Conservation (phyloP, 2,113 vertebrate species). For the Lagopus leucura region DNA sequence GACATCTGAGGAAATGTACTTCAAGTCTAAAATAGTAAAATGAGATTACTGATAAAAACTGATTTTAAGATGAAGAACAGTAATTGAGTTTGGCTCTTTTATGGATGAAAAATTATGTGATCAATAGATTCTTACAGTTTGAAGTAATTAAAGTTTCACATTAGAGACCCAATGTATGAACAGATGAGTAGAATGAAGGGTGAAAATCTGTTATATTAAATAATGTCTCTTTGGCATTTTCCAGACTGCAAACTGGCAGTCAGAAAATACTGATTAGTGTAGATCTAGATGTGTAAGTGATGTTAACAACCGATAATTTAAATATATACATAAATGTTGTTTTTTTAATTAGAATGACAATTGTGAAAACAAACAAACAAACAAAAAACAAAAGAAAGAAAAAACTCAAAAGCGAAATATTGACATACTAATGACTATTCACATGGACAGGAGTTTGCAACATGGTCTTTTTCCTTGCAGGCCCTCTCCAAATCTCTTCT, state of each 20-base stretch:
- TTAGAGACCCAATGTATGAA: constrained; percentile 55
- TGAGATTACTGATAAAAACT: background rate
- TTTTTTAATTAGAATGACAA: background rate
- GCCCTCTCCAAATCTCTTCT: background rate
- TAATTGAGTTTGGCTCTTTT: background rate
- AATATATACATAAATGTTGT: too few relatives aligned
- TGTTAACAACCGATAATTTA: background rate
- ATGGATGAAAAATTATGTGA: background rate
- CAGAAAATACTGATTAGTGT: background rate
- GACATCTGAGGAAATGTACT: background rate
- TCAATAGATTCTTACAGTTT: constrained; percentile 3
- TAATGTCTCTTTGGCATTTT: constrained; percentile 32
- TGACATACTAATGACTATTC: accelerated
- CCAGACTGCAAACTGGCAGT: constrained; percentile 27
- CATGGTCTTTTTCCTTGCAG: background rate
- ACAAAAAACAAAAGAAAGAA: background rate
- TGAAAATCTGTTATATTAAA: constrained; percentile 30
- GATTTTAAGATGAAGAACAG: background rate
- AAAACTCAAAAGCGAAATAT: background rate
- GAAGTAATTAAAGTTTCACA: background rate
- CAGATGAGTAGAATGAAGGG: constrained; percentile 18
- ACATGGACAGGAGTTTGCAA: background rate
- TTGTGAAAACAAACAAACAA: background rate
- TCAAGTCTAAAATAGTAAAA: background rate
- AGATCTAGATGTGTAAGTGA: background rate